Base-by-base conservation (phyloP, 2,888 invertebrate genomes). In the Brenthis hecate region DNA sequence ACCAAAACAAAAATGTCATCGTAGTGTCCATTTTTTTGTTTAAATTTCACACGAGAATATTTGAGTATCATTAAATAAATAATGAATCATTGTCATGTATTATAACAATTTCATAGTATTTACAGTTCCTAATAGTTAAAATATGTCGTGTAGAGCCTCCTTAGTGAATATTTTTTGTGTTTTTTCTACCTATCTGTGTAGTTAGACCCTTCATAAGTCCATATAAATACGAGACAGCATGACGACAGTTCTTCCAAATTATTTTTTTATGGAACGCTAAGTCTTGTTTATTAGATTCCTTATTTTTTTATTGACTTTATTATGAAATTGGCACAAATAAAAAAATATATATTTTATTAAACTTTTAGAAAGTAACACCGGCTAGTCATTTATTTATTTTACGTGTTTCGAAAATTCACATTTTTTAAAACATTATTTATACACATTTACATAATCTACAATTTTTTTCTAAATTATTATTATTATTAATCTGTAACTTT, bases 21-120 rank as follows among this genome's bases (percentile, higher is more conserved):
- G 48, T 60, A 50, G 60, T 50, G 28, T 13, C n/a, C 60, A 60
- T 48, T 60, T 48, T 60, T 60, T 60, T 28, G 11, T 60, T 50
- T 28, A 6, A 43, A 43, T 43, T 43, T 43, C 36, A 43, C 11
- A 48, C 58, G 8, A n/a, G 14, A 60, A 14, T 23, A 13, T 43
- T 43, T 43, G 36, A 43, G 48, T 60, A 47, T 23, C 48, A n/a
- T n/a, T 36, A 32, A 56, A 32, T 56, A 1, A 56, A 28, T 48
- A 48, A 47, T 47, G n/a, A 13, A 1, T 57, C 47, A 47, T 47
- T 19, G 19, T 16, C 43, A 47, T 58, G 28, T 58, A 60, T 60
- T 60, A 60, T 60, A 60, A 60, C 60, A 60, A 60, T 60, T 60
- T 58, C 58, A 58, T 58, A 28, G 6, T 48, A 23, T 23, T 19